Conservation (phyloP, 2,888 invertebrate species). For the Cephus runcator region DNA sequence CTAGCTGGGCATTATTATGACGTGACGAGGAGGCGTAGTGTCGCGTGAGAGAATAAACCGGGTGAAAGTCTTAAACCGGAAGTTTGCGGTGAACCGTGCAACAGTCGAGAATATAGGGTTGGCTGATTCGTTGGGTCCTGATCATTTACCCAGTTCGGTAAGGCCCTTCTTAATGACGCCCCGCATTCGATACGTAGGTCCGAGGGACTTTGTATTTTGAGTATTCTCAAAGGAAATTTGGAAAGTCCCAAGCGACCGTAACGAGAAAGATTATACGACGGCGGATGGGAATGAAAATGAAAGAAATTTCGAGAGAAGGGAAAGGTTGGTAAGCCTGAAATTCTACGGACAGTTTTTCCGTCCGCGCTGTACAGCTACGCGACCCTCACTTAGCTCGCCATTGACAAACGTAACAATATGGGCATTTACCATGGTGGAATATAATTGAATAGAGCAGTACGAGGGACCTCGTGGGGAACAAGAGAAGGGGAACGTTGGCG, state of each 20-base stretch:
- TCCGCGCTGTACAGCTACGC: conserved; percentile 56
- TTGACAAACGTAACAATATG: conserved; percentile 66
- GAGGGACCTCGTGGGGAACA: conserved; percentile 12
- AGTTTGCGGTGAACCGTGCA: conserved; percentile 3
- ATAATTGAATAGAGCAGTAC: conserved; percentile 59
- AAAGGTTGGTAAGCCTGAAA: conserved; percentile 17
- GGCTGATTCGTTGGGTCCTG: neutral
- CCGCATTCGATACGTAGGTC: neutral
- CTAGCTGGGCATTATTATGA: conserved; percentile 23
- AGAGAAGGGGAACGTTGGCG: conserved; percentile 18
- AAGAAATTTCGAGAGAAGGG: conserved; percentile 9
- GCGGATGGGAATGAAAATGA: neutral
- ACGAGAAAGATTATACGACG: neutral
- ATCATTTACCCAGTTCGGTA: neutral
- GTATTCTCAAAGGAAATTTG: neutral
- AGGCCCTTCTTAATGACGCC: neutral
- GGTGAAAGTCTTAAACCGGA: conserved; percentile 43
- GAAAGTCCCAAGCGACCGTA: neutral
- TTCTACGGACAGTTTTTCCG: conserved; percentile 44
- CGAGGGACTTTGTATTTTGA: neutral
- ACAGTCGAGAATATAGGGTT: neutral
- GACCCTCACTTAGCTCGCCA: conserved; percentile 63
- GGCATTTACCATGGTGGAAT: conserved; percentile 64
- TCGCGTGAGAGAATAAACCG: conserved; percentile 47
- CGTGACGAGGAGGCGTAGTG: conserved; percentile 15